These are phyloP conservation scores for Linurgus olivaceus DNA, from an alignment of 2,797 vertebrate genomes.

Conservation along the genomic window DNA sequence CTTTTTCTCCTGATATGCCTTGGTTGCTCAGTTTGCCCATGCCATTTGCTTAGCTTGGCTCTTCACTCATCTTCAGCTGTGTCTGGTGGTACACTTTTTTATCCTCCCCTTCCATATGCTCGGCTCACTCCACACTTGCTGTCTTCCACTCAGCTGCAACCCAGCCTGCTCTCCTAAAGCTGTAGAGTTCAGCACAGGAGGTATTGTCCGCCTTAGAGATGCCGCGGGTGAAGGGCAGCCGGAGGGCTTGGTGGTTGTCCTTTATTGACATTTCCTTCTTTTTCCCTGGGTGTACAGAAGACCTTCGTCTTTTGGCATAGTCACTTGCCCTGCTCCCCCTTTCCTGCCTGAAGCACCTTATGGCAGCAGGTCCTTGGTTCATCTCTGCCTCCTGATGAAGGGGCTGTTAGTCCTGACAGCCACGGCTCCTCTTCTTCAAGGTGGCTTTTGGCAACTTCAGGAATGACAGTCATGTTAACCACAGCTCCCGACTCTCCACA, in stretches of 20 bases:
- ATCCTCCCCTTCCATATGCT: conserved; percentile 11
- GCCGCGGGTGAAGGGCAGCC: neutral
- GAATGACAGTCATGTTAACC: conserved; percentile 9
- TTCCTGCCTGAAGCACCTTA: conserved; percentile 33
- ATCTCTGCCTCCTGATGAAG: conserved; percentile 28
- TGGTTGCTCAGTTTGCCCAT: neutral
- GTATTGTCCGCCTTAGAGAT: neutral
- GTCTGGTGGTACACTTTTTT: neutral
- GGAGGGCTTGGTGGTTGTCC: neutral
- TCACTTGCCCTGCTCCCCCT: neutral
- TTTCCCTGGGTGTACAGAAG: neutral
- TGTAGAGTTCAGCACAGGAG: neutral
- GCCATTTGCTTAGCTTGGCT: conserved; percentile 36
- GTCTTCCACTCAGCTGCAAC: neutral
- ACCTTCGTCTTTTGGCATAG: neutral
- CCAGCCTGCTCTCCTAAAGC: neutral
- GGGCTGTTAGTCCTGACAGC: neutral
- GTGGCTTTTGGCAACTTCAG: conserved; percentile 50
- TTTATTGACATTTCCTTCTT: neutral
- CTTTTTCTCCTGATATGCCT: neutral
- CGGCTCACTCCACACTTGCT: neutral
- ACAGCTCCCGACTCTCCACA: neutral
- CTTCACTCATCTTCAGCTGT: neutral
- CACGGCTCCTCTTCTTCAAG: conserved; percentile 16
- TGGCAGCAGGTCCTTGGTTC: conserved; percentile 41